Evolutionary conservation across 2,797 vertebrate species (phyloP).

Genomic region (Heliangelus exortis): DNA sequence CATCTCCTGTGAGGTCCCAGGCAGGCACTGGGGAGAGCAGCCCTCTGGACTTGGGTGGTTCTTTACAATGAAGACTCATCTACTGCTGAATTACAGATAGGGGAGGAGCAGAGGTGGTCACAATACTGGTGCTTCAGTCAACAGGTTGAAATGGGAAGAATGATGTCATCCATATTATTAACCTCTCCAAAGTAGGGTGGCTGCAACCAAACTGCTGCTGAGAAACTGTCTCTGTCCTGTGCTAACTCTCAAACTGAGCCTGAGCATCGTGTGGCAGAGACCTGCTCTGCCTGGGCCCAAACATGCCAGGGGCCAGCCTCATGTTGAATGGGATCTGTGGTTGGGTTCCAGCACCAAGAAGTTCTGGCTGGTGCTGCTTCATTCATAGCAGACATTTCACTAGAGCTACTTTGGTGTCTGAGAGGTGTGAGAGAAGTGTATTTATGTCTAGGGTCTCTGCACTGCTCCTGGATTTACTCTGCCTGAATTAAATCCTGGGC

Average conservation of each 20-base stretch:
- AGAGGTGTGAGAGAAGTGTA: neutral
- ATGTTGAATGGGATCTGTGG: neutral
- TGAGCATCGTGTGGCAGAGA: neutral
- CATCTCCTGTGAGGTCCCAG: neutral
- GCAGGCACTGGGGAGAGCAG: neutral
- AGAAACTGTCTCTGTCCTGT: neutral
- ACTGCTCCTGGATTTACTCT: neutral
- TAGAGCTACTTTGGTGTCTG: neutral
- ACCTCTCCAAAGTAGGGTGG: neutral
- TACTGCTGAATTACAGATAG: rapidly evolving
- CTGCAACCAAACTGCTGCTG: neutral
- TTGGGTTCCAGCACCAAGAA: neutral
- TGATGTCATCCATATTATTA: neutral
- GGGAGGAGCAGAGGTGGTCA: neutral
- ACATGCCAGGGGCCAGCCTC: neutral
- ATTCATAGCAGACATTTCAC: neutral
- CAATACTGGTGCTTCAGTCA: neutral
- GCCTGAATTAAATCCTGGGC: neutral
- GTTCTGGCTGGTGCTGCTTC: neutral
- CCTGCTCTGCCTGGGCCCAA: neutral
- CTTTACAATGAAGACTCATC: neutral
- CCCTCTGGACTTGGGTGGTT: neutral
- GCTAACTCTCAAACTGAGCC: neutral
- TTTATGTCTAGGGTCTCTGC: neutral
- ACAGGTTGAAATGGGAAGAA: neutral